Evolutionary conservation across 2,113 vertebrate species (phyloP), one percentile per base, ranked within the genome.

Genomic region (Tupaia chinensis): DNA sequence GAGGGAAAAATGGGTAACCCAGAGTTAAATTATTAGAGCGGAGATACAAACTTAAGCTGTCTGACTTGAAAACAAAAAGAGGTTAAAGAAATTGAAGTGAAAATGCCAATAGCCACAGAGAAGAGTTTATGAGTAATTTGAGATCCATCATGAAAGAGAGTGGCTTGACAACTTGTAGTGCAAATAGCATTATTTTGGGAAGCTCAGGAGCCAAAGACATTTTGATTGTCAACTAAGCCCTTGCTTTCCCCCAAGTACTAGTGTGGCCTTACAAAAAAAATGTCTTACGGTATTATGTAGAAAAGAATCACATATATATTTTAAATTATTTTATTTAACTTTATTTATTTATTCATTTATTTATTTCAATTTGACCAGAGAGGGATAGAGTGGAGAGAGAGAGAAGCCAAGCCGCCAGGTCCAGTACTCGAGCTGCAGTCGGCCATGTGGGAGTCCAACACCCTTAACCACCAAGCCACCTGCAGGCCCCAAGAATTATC

Each of bases 241-340:
- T 92, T 63, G 29, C 44, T 53, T 76, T 25, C 3, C 17, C 12
- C 15, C 23, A 29, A 87, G 8, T 95, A 56, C 20, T 66, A 8
- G 29, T 65, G 76, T 58, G 29, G 8, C 63, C 65, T 89, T 89
- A 54, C 63, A 27, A 91, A 90, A 73, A 5, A 93, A 77, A 63
- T 44, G 20, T 78, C 91, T 96, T 95, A 85, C 7, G 70, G 8
- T 85, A 82, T 94, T 73, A 74, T 60, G 4, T 87, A 87, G 60
- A 94, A 81, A 82, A 69, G 2, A 89, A 58, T 56, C 72, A 87
- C 32, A 34, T 78, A 44, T 44, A 44, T 44, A 44, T 44, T 44
- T 44, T 44, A 44, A 44, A 44, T 44, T 44, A 44, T 44, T 44
- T 44, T 44, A 44, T 44, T 44, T 44, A 44, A 44, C 44, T 44